Conservation (phyloP, 2,797 vertebrate species). For the Sebastes kiyomatsui region DNA sequence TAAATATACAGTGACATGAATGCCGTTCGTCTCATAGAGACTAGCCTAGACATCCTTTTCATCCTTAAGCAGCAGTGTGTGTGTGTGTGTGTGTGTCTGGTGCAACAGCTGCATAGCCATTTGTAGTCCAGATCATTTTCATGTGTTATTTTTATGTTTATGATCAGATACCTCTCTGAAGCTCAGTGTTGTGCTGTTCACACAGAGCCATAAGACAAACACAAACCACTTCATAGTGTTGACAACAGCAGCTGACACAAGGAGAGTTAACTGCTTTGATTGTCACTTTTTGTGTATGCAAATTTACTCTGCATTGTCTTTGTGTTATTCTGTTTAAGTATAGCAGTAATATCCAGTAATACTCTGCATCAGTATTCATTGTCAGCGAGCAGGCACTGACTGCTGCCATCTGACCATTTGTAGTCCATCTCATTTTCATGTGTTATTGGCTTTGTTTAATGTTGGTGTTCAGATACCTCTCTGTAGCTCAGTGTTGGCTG, state of each 20-base stretch:
- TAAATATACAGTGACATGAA: slow-evolving; percentile 68
- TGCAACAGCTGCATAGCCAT: background rate
- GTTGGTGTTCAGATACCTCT: background rate
- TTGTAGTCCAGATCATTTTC: background rate
- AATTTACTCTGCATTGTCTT: background rate
- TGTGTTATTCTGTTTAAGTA: background rate
- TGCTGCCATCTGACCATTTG: slow-evolving; percentile 73
- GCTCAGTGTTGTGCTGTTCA: background rate
- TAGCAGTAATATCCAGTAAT: background rate
- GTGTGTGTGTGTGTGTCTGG: slow-evolving; percentile 20
- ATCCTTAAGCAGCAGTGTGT: slow-evolving; percentile 3
- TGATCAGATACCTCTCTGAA: background rate
- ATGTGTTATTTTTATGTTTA: background rate
- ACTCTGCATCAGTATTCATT: slow-evolving; percentile 59
- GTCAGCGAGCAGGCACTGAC: slow-evolving; percentile 51
- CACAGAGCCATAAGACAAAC: background rate
- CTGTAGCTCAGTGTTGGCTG: background rate
- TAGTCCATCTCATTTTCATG: background rate
- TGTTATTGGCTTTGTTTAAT: background rate
- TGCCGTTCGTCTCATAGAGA: slow-evolving; percentile 13
- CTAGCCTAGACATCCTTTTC: slow-evolving; percentile 14
- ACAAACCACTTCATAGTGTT: slow-evolving; percentile 4
- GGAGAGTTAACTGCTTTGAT: background rate
- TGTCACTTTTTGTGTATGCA: background rate
- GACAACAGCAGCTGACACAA: slow-evolving; percentile 6